phyloP scores from a whole-genome alignment of 2,888 invertebrate species.

The Cataglyphis livida region DNA sequence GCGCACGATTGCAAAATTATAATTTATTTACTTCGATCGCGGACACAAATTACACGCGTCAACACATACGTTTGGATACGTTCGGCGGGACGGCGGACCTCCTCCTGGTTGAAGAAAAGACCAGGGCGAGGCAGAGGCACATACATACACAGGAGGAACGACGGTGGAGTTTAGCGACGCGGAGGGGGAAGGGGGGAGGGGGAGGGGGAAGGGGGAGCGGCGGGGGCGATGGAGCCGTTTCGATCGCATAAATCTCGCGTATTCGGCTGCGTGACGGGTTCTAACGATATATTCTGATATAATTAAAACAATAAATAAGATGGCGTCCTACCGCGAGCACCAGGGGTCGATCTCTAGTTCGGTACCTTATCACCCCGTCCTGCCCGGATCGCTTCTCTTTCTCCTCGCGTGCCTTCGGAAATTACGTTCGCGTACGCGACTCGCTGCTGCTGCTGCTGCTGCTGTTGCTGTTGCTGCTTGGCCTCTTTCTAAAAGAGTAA shows the following conservation, averaged over 20 bases:
- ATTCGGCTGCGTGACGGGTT: constrained; percentile 84
- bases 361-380: constrained; percentile 57
- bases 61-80: constrained; percentile 53
- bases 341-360: constrained; percentile 83
- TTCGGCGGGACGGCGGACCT: constrained; percentile 25
- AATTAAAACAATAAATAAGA: constrained; percentile 86
- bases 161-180: constrained; percentile 37
- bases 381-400: constrained; percentile 49
- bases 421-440: constrained; percentile 71
- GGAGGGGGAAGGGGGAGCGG: constrained; percentile 54
- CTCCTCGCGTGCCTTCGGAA: constrained; percentile 67
- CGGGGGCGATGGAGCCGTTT: constrained; percentile 65
- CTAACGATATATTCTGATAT: constrained; percentile 86
- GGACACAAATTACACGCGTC: constrained; percentile 81
- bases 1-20: constrained; percentile 78
- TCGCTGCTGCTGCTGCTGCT: constrained; percentile 44
- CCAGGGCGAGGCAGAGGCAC: constrained; percentile 21
- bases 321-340: constrained; percentile 85
- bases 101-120: constrained; percentile 39
- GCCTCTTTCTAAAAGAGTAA: constrained; percentile 37
- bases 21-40: constrained; percentile 79
- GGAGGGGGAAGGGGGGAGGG: neutral
- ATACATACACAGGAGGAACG: constrained; percentile 3
- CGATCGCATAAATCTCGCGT: constrained; percentile 82
- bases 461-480: neutral